Evolutionary conservation across 2,888 invertebrate species (phyloP).

Genomic region (Amiota mariae): DNA sequence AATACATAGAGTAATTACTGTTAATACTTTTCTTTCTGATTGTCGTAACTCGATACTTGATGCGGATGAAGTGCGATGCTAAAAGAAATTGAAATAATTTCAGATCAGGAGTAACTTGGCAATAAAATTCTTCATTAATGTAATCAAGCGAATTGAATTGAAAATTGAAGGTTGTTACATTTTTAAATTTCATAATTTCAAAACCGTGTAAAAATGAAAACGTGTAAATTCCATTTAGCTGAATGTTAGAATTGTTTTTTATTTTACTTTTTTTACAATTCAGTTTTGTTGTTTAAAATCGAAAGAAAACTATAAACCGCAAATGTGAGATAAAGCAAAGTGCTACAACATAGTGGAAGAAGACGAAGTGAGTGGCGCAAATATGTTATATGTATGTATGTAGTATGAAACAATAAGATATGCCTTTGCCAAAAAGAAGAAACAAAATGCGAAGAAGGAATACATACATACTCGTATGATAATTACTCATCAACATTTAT

Average conservation of each 20-base stretch:
- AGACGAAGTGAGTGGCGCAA: not conserved
- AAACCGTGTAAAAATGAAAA: no score
- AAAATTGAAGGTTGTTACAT: no score
- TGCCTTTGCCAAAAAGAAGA: slow-evolving; percentile 17
- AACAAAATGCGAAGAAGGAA: not conserved
- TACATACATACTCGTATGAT: not conserved
- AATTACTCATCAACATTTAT: slow-evolving; percentile 16
- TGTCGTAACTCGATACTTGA: no score
- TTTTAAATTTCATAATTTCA: no score
- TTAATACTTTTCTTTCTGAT: no score
- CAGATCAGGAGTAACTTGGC: no score
- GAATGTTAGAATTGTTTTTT: not conserved
- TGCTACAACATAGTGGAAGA: not conserved
- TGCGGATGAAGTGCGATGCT: no score
- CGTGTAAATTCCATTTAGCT: no score
- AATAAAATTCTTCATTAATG: no score
- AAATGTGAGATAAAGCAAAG: not conserved
- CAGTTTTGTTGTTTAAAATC: slow-evolving; percentile 1
- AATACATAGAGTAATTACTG: no score
- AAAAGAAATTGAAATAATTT: no score
- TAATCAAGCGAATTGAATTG: no score
- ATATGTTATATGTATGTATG: not conserved
- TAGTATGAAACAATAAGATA: not conserved
- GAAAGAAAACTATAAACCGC: not conserved
- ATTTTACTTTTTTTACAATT: not conserved